Evolutionary conservation across 2,888 invertebrate species (phyloP).

Genomic region (Xestia ashworthii): DNA sequence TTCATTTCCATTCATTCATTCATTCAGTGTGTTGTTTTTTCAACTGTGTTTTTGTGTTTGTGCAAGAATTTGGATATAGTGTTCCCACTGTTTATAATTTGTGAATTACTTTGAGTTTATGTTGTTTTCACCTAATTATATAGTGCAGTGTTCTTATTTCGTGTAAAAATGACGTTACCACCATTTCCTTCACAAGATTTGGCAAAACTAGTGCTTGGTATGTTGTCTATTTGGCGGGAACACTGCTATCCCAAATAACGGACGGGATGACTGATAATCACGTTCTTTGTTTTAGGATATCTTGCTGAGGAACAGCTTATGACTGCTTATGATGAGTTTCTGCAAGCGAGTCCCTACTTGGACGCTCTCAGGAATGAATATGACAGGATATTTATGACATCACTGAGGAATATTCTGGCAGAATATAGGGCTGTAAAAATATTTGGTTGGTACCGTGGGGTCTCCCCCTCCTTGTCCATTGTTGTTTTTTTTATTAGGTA

Average conservation of each 20-base stretch:
- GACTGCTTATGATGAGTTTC: conserved; percentile 88
- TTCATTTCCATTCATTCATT: background rate
- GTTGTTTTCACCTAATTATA: conserved; percentile 13
- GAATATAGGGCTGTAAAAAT: conserved; percentile 88
- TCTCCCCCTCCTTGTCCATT: background rate
- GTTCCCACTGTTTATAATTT: conserved; percentile 54
- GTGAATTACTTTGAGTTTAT: conserved; percentile 37
- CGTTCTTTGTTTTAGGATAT: conserved; percentile 80
- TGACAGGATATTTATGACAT: conserved; percentile 88
- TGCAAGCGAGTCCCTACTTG: conserved; percentile 87
- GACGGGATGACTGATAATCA: conserved; percentile 51
- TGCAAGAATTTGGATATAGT: conserved; percentile 40
- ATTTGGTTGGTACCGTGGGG: conserved; percentile 77
- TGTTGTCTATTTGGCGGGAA: conserved; percentile 86
- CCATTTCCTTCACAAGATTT: conserved; percentile 86
- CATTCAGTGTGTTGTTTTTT: conserved; percentile 7
- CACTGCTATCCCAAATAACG: conserved; percentile 57
- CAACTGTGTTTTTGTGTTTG: conserved; percentile 47
- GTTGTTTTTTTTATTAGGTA: conserved; percentile 15
- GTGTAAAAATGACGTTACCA: conserved; percentile 80
- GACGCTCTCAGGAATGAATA: conserved; percentile 86
- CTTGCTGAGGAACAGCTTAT: conserved; percentile 88
- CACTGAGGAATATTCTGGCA: conserved; percentile 85
- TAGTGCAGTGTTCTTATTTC: conserved; percentile 40
- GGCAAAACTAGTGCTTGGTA: conserved; percentile 88